Base-by-base conservation (phyloP, 2,797 vertebrate species). In the Cirrhinus mrigala region DNA sequence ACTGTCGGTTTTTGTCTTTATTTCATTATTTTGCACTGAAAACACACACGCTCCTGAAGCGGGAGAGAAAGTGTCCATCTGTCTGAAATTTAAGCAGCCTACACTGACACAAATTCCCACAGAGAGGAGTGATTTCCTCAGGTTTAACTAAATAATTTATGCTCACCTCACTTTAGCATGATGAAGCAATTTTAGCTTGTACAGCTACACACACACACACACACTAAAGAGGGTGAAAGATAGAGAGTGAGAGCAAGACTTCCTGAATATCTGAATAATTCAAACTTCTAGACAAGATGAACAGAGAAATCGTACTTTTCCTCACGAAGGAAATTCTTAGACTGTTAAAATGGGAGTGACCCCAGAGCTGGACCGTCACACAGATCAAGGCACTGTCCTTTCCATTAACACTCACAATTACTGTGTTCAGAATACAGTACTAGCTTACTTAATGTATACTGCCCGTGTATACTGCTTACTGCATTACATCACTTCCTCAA, bases 121-220 rank as follows among this genome's bases (percentile, higher is more conserved):
- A 92, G 94, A 96, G 95, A 95, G 93, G 93, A 94, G 94, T 93
- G 95, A 96, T 96, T 96, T 96, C 95, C 95, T 96, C 95, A 95
- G 96, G 95, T 96, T 96, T 92, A 95, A 95, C 96, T 98, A 96
- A 98, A 99, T 98, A 98, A 98, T 97, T 95, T 95, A 98, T 97
- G 96, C 96, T 96, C 95, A 95, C 97, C 96, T 96, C 95, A 95
- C 95, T 96, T 95, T 95, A 96, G 96, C 96, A 96, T 97, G 97
- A 98, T 97, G 96, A 97, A 98, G 97, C 97, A 97, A 97, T 97
- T 97, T 96, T 96, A 96, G 96, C 96, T 96, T 96, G 97, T 96
- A 96, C 95, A 96, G 96, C 82, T 93, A 90, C 95, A 46, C 76
- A 18, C 64, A 71, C 54, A 40, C 46, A 24, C 44, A 52, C 15